Conservation (phyloP, 1,140 invertebrate species). For the Microplitis mediator region DNA sequence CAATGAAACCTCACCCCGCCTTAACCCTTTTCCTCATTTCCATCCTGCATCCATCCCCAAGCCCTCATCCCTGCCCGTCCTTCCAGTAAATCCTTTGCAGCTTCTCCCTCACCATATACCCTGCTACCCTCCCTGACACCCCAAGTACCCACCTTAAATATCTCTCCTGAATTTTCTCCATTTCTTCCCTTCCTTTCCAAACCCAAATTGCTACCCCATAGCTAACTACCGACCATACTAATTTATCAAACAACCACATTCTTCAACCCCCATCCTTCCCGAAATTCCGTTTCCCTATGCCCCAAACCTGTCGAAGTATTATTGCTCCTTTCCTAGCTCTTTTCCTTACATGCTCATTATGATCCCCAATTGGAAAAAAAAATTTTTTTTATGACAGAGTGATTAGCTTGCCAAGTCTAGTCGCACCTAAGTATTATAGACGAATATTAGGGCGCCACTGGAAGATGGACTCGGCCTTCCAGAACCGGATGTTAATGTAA, state of each 20-base stretch:
- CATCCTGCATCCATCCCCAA: constrained; percentile 5
- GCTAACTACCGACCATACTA: not conserved
- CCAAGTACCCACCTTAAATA: constrained; percentile 12
- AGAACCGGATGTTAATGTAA: too few species aligned
- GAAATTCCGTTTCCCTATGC: not conserved
- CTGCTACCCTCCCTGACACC: not conserved
- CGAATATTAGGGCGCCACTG: too few species aligned
- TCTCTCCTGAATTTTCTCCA: constrained; percentile 10
- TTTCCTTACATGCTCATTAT: constrained; percentile 3
- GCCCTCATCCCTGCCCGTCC: constrained; percentile 2
- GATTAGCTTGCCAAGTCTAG: too few species aligned
- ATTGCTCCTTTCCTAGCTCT: constrained; percentile 9
- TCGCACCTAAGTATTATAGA: too few species aligned
- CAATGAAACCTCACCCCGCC: not conserved
- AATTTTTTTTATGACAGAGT: too few species aligned
- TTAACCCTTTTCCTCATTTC: not conserved
- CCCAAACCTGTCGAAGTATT: not conserved
- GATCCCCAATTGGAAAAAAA: constrained; percentile 8
- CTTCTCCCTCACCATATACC: constrained; percentile 26
- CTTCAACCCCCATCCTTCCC: not conserved
- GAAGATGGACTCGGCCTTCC: too few species aligned
- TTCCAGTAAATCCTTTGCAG: constrained; percentile 3
- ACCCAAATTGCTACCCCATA: not conserved
- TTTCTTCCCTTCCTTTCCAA: not conserved
- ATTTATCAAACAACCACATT: constrained; percentile 7